Evolutionary conservation across 2,797 vertebrate genomes (phyloP).

Genomic region (Amniataba percoides): DNA sequence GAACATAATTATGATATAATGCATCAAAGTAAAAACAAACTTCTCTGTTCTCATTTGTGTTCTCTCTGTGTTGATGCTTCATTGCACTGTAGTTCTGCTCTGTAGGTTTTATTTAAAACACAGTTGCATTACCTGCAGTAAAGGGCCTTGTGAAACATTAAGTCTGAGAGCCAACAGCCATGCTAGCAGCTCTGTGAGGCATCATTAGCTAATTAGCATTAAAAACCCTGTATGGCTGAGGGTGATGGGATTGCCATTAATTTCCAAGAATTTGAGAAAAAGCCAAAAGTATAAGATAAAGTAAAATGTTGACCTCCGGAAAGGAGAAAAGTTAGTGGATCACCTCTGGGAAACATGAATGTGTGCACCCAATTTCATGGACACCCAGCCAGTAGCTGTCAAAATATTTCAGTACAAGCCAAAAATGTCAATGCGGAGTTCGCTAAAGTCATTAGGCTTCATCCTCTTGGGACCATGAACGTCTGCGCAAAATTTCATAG

Average conservation of each 20-base stretch:
- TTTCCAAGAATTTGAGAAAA: neutral
- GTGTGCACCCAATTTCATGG: neutral
- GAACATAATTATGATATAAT: conserved; percentile 37
- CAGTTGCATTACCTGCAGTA: neutral
- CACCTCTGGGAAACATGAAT: neutral
- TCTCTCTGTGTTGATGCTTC: conserved; percentile 22
- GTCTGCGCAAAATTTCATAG: neutral
- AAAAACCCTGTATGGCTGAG: neutral
- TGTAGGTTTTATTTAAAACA: conserved; percentile 9
- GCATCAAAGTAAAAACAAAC: conserved; percentile 31
- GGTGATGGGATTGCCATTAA: neutral
- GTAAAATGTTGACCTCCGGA: neutral
- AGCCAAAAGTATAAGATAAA: neutral
- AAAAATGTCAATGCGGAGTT: neutral
- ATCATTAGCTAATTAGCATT: neutral
- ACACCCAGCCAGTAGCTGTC: neutral
- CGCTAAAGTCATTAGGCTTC: neutral
- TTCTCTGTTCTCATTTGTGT: conserved; percentile 22
- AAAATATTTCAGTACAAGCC: neutral
- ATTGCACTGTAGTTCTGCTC: conserved; percentile 12
- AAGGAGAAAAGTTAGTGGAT: neutral
- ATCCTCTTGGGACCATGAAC: neutral
- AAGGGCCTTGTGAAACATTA: conserved; percentile 9
- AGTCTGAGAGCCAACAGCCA: neutral
- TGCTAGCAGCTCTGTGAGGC: neutral